A percentile compares a stretch with the other conserved stretches of the same genome.
These are phyloP conservation scores for Nomada flava DNA, from an alignment of 2,888 invertebrate genomes.

Conservation along the genomic window DNA sequence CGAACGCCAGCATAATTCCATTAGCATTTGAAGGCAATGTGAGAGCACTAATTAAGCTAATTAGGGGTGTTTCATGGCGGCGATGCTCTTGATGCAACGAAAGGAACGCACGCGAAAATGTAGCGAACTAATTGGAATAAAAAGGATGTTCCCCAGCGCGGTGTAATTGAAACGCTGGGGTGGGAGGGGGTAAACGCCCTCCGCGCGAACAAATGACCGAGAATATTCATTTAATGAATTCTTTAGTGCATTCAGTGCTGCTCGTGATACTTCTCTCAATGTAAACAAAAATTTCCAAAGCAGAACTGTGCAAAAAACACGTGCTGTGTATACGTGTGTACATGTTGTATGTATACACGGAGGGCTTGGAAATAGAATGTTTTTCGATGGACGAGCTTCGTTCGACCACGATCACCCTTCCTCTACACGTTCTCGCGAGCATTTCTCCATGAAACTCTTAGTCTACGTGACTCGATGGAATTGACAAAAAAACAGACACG, in stretches of 20 bases:
- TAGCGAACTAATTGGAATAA: slow-evolving; percentile 49
- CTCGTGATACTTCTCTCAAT: no score
- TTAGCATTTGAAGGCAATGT: slow-evolving; percentile 57
- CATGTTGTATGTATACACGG: background rate
- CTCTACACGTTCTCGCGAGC: background rate
- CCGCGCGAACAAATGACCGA: slow-evolving; percentile 29
- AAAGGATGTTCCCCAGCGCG: slow-evolving; percentile 16
- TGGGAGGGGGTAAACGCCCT: background rate
- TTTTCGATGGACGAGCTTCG: background rate
- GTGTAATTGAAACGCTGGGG: slow-evolving; percentile 37
- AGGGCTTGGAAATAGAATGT: no score
- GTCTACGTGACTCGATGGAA: slow-evolving; percentile 10
- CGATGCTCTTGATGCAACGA: slow-evolving; percentile 44
- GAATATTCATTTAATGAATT: slow-evolving; percentile 48
- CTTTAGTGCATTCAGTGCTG: background rate
- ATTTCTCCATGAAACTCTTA: background rate
- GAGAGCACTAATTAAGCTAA: slow-evolving; percentile 61
- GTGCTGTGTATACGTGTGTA: background rate
- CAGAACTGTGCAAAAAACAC: no score
- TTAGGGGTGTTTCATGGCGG: slow-evolving; percentile 58
- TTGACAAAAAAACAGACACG: background rate
- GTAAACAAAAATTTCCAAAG: no score
- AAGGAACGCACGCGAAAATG: slow-evolving; percentile 36
- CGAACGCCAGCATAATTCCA: slow-evolving; percentile 55
- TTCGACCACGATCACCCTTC: background rate